A percentile compares a stretch with the other conserved stretches of the same genome.
These are phyloP conservation scores for Pelvicachromis taeniatus DNA, from an alignment of 2,113 vertebrate species.

Conservation along the genomic window DNA sequence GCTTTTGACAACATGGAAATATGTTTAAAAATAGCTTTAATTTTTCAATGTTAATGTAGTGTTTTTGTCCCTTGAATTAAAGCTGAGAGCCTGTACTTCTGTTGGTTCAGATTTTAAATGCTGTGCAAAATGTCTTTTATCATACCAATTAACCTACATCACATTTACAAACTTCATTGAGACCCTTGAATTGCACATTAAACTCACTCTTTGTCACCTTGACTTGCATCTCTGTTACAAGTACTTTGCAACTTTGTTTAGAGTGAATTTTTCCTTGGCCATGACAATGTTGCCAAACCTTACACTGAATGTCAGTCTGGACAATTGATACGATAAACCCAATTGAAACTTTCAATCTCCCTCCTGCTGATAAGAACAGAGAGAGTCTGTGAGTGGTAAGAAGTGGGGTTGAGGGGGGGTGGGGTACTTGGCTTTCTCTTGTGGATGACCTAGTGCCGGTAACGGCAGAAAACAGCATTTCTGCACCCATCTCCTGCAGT, in stretches of 20 bases:
- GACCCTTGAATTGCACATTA: not conserved
- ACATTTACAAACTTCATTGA: not conserved
- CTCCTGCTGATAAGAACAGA: conserved; percentile 59
- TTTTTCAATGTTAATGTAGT: not conserved
- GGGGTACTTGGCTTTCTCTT: not conserved
- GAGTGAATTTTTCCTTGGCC: conserved; percentile 7
- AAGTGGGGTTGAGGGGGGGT: not conserved
- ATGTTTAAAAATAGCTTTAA: not conserved
- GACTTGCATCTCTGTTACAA: not conserved
- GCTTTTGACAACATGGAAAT: not conserved
- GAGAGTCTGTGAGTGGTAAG: not conserved
- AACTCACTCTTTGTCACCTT: not conserved
- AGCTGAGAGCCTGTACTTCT: not conserved
- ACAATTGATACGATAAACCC: conserved; percentile 64
- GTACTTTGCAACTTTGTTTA: not conserved
- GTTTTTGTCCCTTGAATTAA: not conserved
- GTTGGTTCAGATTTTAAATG: not conserved
- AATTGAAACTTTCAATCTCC: conserved; percentile 62
- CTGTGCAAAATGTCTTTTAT: not conserved
- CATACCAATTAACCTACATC: not conserved
- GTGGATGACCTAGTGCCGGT: conserved; percentile 38
- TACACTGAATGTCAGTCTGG: conserved; percentile 50
- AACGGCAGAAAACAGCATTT: conserved; percentile 55
- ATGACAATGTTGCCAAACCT: conserved; percentile 32
- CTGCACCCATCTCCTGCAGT: conserved; percentile 25